Evolutionary conservation across 2,888 invertebrate genomes (phyloP), one percentile per base, ranked within the genome.

Genomic region (Mythimna albipuncta): DNA sequence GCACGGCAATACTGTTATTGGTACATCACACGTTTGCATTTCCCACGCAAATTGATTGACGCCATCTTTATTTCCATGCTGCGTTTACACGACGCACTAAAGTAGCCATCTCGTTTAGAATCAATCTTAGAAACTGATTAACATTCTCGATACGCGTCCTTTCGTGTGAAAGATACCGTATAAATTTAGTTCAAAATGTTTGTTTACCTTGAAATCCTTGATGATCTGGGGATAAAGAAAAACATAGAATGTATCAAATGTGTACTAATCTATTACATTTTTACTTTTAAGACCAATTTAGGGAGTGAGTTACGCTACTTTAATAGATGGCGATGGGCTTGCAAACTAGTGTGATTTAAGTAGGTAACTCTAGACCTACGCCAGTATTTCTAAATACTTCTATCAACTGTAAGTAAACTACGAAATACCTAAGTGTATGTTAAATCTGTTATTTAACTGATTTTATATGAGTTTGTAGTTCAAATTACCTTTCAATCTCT

Each of bases 401-500:
- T 50, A 62, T 61, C 44, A 61, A 73, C 35, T 59, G 9, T 9
- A 50, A 78, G 55, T 69, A 62, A 35, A 65, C 55, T 44, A 62
- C 55, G 57, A 38, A 11, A 57, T 3, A 54, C 38, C 61, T 13
- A 41, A 54, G 71, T 78, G 65, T 63, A 65, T 35, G 16, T 62
- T 63, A 10, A 11, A 32, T 13, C 55, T 21, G 62, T 55, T 19
- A 21, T 26, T 64, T 38, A 21, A 44, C 13, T 69, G 54, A 64
- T 70, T 75, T 70, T 67, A 70, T 9, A 21, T 47, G 4, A 68
- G 5, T 59, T 66, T 66, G 19, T 52, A n/a, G 38, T 54, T 63
- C 21, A 52, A 59, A 57, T 89, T 89, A 96, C 96, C 95, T 94
- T 91, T 95, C 96, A 92, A 96, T 94, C 86, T 95, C 95, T 90